Evolutionary conservation across 2,113 vertebrate species (phyloP), one percentile per base, ranked within the genome.

Genomic region (Chascanopsetta lugubris): DNA sequence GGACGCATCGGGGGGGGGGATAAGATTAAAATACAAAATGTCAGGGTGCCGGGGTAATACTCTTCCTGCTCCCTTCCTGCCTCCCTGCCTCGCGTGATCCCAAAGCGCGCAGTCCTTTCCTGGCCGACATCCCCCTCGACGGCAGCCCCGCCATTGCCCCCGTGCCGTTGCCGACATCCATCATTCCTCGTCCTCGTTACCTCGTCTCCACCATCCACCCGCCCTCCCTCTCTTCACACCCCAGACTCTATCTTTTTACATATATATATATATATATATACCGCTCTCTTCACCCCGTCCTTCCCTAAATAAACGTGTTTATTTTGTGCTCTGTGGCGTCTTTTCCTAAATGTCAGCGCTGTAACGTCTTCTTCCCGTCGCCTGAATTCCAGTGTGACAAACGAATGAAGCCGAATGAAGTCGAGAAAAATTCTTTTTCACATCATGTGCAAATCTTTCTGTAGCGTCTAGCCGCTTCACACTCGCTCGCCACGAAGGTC

Each of bases 1-100:
- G 22, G 62, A 50, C 30, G 46, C 48, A 30, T 1, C n/a, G 21
- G 45, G 22, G 7, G 53, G 11, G n/a, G 8, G n/a, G 62, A 84
- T 69, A n/a, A 56, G 43, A 71, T 73, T 55, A 71, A 61, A 86
- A 79, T 60, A 72, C 43, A 76, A 86, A 80, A 76, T 76, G 82
- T 82, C 80, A 80, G 71, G 62, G 68, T 74, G 77, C 45, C 36
- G 32, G 51, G 67, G 77, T 69, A 75, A 72, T 53, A 56, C 62
- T 29, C 61, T 34, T 10, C 47, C 13, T 5, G 1, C 13, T n/a
- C 20, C 43, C 27, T 43, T 20, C 43, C 34, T 20, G 38, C 29
- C 43, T 36, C 8, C 36, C 21, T 8, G 15, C n/a, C 32, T 20
- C 12, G 32, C 58, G 56, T 59, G 46, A 61, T 72, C 56, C 50